These are phyloP conservation scores for Globodera ellingtonae DNA, from an alignment of 1,140 invertebrate genomes.

Conservation along the genomic window DNA sequence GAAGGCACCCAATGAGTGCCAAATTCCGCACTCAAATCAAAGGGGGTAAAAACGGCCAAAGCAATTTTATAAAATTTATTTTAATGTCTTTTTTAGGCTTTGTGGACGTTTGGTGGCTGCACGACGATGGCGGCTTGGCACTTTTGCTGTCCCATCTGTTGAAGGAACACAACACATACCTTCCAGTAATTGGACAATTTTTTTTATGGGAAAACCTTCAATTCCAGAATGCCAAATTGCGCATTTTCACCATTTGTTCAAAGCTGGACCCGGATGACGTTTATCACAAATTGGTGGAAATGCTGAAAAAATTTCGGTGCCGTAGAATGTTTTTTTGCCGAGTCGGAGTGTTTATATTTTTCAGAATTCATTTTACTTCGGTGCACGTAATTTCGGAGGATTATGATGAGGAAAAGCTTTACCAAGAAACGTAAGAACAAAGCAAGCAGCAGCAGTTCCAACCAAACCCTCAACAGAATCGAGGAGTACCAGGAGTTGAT, in stretches of 20 bases:
- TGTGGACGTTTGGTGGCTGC: conserved; percentile 92
- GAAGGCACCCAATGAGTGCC: conserved; percentile 11
- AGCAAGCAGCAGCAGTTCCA: neutral
- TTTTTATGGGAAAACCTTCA: neutral
- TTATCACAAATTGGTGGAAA: conserved; percentile 39
- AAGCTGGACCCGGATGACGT: conserved; percentile 36
- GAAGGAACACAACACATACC: conserved; percentile 39
- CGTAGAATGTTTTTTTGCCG: neutral
- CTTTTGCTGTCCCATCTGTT: conserved; percentile 45
- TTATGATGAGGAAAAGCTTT: conserved; percentile 36
- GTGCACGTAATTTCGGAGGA: conserved; percentile 41
- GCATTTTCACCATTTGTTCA: conserved; percentile 48
- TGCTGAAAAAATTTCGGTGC: conserved; percentile 42
- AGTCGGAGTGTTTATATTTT: neutral
- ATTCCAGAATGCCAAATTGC: conserved; percentile 46
- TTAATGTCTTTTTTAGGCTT: conserved; percentile 14
- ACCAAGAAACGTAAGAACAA: conserved; percentile 44
- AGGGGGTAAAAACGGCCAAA: conserved; percentile 14
- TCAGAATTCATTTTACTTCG: conserved; percentile 33
- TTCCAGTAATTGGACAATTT: conserved; percentile 23
- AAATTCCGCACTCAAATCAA: conserved; percentile 43
- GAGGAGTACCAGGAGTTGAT: conserved; percentile 49
- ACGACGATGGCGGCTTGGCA: conserved; percentile 82
- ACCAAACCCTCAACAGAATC: conserved; percentile 26
- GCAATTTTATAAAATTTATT: neutral